These are phyloP conservation scores for Scaptomyza flava DNA, from an alignment of 2,888 invertebrate species.

Conservation along the genomic window DNA sequence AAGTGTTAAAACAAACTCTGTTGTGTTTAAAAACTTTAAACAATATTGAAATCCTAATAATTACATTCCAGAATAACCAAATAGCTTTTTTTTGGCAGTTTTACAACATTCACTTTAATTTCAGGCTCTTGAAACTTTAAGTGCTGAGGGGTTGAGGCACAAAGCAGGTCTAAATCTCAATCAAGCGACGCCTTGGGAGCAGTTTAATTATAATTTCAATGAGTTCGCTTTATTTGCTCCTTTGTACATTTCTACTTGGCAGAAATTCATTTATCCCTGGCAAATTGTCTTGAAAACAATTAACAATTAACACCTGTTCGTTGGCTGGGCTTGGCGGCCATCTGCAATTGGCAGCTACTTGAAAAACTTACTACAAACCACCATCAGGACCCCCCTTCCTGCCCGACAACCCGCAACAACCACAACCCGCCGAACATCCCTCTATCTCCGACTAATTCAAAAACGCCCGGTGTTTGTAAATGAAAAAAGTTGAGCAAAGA, in stretches of 20 bases:
- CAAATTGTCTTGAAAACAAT: conserved; percentile 79
- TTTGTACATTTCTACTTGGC: background rate
- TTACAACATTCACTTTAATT: background rate
- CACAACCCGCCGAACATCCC: background rate
- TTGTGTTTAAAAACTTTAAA: too few relatives aligned
- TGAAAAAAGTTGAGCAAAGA: conserved; percentile 72
- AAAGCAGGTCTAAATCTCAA: conserved; percentile 37
- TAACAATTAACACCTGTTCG: conserved; percentile 78
- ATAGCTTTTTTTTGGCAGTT: background rate
- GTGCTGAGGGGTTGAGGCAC: background rate
- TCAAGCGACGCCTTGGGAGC: conserved; percentile 53
- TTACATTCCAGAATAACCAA: too few relatives aligned
- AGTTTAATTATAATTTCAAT: conserved; percentile 75
- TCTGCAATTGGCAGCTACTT: conserved; percentile 73
- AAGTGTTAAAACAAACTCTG: too few relatives aligned
- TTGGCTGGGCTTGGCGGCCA: conserved; percentile 16
- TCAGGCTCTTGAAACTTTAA: conserved; percentile 2
- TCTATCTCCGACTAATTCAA: background rate
- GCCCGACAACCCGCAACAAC: background rate
- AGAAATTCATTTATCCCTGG: conserved; percentile 67
- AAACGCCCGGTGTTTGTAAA: conserved; percentile 55
- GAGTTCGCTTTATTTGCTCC: conserved; percentile 17
- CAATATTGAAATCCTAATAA: too few relatives aligned
- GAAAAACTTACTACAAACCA: conserved; percentile 68
- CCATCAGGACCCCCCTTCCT: background rate